Percentiles rank a stretch among this genome's conserved stretches.
Evolutionary conservation across 2,113 vertebrate genomes (phyloP).

Genomic region (Neoarius graeffei): DNA sequence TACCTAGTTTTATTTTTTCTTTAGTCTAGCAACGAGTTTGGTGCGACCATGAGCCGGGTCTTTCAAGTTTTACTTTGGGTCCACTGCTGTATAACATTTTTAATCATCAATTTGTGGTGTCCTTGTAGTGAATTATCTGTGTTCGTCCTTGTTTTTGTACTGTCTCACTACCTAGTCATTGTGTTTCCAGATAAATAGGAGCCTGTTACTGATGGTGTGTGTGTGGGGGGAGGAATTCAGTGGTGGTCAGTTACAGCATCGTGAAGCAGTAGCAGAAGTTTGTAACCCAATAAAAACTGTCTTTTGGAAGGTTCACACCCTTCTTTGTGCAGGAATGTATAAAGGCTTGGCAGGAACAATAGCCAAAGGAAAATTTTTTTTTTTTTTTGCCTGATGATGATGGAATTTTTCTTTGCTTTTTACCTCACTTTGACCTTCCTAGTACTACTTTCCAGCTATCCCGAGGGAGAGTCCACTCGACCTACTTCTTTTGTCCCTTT

Average conservation of each 20-base stretch:
- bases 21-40: not conserved
- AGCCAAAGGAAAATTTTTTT: conserved; percentile 27
- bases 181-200: not conserved
- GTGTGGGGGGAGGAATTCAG: conserved; percentile 36
- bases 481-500: conserved; percentile 42
- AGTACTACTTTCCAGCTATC: conserved; percentile 19
- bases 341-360: conserved; percentile 58
- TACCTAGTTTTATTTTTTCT: not conserved
- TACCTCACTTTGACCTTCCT: conserved; percentile 19
- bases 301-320: conserved; percentile 44
- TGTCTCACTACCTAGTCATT: conserved; percentile 33
- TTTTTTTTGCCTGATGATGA: conserved; percentile 17
- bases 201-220: conserved; percentile 21
- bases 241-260: conserved; percentile 3
- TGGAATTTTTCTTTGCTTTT: conserved; percentile 10
- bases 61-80: not conserved
- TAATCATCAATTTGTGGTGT: not conserved
- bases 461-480: conserved; percentile 34
- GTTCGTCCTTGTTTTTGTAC: not conserved
- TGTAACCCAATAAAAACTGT: conserved; percentile 55
- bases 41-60: not conserved
- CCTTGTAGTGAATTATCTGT: not conserved
- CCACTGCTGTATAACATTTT: not conserved
- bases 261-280: conserved; percentile 27
- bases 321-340: conserved; percentile 48